Evolutionary conservation across 2,888 invertebrate genomes (phyloP), one percentile per base, ranked within the genome.

Genomic region (Habrosyne pyritoides): DNA sequence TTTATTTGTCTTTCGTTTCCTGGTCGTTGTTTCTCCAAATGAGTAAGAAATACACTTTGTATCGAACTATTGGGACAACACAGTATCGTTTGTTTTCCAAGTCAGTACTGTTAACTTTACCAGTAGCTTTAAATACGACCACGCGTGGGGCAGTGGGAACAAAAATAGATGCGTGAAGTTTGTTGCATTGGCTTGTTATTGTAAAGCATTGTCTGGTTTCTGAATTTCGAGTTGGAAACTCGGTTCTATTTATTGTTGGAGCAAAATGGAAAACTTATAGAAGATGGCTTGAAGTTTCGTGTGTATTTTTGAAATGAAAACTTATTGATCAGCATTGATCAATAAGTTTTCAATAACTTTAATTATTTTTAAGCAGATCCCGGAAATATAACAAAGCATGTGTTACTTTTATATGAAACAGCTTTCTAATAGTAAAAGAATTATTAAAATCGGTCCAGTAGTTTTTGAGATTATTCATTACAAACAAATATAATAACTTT

Each of bases 11-110:
- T 33, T 33, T n/a, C 6, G 33, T 33, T 33, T 36, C 42, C 28
- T 53, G 52, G 54, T 64, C 56, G 64, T 60, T 66, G 61, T 64
- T 55, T 53, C 57, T 53, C 59, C 57, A 59, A 60, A 62, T 55
- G 53, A 57, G 66, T 57, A 66, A 61, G 57, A 42, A 50, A 42
- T 42, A 14, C 42, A 18, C 42, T 42, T 42, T 42, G 42, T 18
- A 42, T 42, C 14, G 18, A 42, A 42, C 42, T 42, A 42, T 50
- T 56, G 53, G 53, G 53, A 64, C 59, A 60, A 63, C 62, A 64
- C 53, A 54, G 47, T 33, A 30, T 8, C 12, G 60, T 63, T 62
- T 66, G 63, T 66, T 66, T 63, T 56, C 33, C 53, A 57, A 53
- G 56, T 28, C 24, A 36, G 47, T 52, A 56, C 50, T 60, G 42